These are phyloP conservation scores for Heteromyza rotundicornis DNA, from an alignment of 2,888 invertebrate genomes.

Conservation along the genomic window DNA sequence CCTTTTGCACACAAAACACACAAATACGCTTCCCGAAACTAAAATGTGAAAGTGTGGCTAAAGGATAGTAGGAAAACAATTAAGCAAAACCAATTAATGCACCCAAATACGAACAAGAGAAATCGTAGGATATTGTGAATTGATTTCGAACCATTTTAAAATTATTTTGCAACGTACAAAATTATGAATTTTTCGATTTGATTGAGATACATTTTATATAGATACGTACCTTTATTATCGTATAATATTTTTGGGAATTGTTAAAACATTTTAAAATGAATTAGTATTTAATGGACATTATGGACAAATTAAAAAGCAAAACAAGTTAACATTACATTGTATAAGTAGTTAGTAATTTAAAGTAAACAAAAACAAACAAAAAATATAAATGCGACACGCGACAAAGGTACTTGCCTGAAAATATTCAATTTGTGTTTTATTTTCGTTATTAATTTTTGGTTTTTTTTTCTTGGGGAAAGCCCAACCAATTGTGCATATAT, in stretches of 20 bases:
- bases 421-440: too few relatives aligned
- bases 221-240: neutral
- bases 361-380: constrained; percentile 29
- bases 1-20: neutral
- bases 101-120: too few relatives aligned
- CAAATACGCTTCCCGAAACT: neutral
- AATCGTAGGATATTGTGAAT: too few relatives aligned
- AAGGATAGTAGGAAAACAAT: too few relatives aligned
- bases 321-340: constrained; percentile 61
- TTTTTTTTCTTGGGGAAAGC: neutral
- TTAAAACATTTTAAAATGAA: constrained; percentile 13
- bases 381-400: constrained; percentile 21
- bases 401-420: too few relatives aligned
- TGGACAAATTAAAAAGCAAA: constrained; percentile 59
- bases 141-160: too few relatives aligned
- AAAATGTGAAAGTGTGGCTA: too few relatives aligned
- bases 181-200: too few relatives aligned
- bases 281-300: constrained; percentile 44
- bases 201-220: too few relatives aligned
- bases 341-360: constrained; percentile 61
- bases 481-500: too few relatives aligned
- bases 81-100: too few relatives aligned
- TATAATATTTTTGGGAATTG: neutral
- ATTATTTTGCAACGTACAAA: too few relatives aligned
- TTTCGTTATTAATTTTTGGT: neutral